These are phyloP conservation scores for Sarcophilus harrisii DNA, from an alignment of 2,797 vertebrate species.

Conservation along the genomic window DNA sequence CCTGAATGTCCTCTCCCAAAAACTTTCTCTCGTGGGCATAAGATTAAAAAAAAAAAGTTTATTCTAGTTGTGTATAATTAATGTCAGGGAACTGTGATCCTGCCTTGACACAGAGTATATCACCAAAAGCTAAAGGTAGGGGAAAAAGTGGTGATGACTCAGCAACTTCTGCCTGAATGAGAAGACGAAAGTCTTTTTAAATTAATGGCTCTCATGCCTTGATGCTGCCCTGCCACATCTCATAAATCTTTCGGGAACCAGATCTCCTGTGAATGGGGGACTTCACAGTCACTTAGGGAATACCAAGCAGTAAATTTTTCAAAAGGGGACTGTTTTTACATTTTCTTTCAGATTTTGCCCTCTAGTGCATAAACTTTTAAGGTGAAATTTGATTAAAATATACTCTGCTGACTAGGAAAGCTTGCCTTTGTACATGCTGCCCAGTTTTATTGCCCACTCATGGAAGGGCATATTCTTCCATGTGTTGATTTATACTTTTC, in stretches of 20 bases:
- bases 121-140: slow-evolving; percentile 82
- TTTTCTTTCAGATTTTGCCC: slow-evolving; percentile 72
- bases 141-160: slow-evolving; percentile 83
- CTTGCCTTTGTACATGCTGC: slow-evolving; percentile 59
- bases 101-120: slow-evolving; percentile 80
- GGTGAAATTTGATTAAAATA: slow-evolving; percentile 69
- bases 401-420: slow-evolving; percentile 59
- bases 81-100: slow-evolving; percentile 84
- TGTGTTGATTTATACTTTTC: neutral
- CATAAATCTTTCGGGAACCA: slow-evolving; percentile 82
- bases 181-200: slow-evolving; percentile 82
- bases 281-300: slow-evolving; percentile 71
- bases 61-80: slow-evolving; percentile 84
- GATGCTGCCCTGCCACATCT: slow-evolving; percentile 80
- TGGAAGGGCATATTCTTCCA: neutral
- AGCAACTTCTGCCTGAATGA: slow-evolving; percentile 82
- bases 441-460: slow-evolving; percentile 49
- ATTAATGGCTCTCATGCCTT: slow-evolving; percentile 83
- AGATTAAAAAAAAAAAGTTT: slow-evolving; percentile 70
- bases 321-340: slow-evolving; percentile 71
- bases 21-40: slow-evolving; percentile 66
- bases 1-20: slow-evolving; percentile 66
- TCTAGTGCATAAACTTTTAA: slow-evolving; percentile 55
- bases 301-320: slow-evolving; percentile 75
- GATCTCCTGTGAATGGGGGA: slow-evolving; percentile 75